Conservation (phyloP, 2,797 vertebrate genomes). For the Pseudomugil gertrudae region DNA sequence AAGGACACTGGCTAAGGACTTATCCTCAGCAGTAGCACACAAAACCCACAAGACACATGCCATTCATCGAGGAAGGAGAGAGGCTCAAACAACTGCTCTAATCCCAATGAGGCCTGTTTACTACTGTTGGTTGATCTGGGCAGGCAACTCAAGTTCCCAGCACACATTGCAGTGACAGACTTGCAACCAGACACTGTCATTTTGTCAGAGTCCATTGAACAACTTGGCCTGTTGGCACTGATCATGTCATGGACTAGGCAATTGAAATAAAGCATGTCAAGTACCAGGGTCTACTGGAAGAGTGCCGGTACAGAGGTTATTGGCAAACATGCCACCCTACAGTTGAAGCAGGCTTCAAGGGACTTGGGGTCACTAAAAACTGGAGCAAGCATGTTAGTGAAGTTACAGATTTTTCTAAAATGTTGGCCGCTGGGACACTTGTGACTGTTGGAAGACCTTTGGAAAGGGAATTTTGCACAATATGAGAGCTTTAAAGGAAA, state of each 20-base stretch:
- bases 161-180: neutral
- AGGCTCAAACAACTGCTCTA: neutral
- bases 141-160: neutral
- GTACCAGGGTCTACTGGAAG: neutral
- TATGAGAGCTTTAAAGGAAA: no score
- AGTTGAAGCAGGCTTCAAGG: neutral
- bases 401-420: no score
- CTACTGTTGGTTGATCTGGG: neutral
- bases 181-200: neutral
- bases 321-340: neutral
- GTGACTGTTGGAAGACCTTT: no score
- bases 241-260: neutral
- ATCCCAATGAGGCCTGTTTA: neutral
- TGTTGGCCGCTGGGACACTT: no score
- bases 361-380: no score
- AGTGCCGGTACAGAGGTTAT: neutral
- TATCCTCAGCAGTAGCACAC: neutral
- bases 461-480: no score
- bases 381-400: no score
- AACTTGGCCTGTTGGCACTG: neutral
- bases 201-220: neutral
- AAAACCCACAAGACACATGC: neutral
- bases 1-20: neutral
- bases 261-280: neutral
- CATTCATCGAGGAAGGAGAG: neutral